Conservation (phyloP, 2,797 vertebrate genomes). For the Sebastes vulpes region DNA sequence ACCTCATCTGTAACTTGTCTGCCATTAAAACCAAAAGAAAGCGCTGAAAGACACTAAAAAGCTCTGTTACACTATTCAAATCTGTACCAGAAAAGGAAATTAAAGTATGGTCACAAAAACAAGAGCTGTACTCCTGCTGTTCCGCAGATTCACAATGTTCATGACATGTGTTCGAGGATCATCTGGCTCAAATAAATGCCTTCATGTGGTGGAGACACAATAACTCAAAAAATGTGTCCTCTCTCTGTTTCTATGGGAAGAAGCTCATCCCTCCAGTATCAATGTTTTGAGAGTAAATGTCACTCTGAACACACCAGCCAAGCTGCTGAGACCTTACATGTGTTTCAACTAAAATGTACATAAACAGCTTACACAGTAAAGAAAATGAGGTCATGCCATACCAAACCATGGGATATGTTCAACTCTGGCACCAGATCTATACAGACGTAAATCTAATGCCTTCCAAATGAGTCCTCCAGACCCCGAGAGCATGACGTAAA, state of each 20-base stretch:
- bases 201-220: not conserved
- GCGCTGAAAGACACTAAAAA: not conserved
- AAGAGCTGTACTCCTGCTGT: not conserved
- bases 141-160: not conserved
- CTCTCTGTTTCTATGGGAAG: not conserved
- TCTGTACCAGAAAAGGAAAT: not conserved
- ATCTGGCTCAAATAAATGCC: not conserved
- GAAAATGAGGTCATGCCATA: slow-evolving; percentile 57
- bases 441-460: slow-evolving; percentile 38
- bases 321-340: slow-evolving; percentile 22
- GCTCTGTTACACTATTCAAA: not conserved
- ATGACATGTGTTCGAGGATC: not conserved
- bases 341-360: slow-evolving; percentile 54
- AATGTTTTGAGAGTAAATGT: slow-evolving; percentile 13
- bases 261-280: not conserved
- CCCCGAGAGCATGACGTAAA: slow-evolving; percentile 50
- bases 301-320: slow-evolving; percentile 20
- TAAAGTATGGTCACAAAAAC: not conserved
- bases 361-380: slow-evolving; percentile 41
- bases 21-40: not conserved
- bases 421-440: slow-evolving; percentile 36
- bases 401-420: slow-evolving; percentile 55
- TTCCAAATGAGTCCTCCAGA: slow-evolving; percentile 60
- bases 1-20: not conserved
- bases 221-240: not conserved